Percentiles rank a stretch among this genome's conserved stretches.
Conservation (phyloP, 2,888 invertebrate genomes). For the Agrochola lota region DNA sequence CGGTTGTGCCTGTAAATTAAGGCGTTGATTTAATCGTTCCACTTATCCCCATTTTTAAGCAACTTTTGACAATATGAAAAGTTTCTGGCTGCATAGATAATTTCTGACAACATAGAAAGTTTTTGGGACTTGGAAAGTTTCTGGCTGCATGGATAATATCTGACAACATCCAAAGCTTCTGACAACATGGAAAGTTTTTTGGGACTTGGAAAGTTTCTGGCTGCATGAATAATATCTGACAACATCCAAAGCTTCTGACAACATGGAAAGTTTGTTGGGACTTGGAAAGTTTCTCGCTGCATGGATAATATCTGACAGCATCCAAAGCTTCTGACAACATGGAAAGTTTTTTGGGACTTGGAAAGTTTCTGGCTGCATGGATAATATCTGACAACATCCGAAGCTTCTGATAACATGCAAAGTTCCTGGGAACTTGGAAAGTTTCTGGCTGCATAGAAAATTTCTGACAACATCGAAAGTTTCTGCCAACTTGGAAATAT, state of each 20-base stretch:
- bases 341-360: not conserved
- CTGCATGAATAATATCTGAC: no score
- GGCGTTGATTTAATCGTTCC: not conserved
- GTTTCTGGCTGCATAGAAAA: no score
- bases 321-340: not conserved
- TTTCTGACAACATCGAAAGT: not conserved
- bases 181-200: not conserved
- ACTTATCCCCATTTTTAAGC: not conserved
- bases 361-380: not conserved
- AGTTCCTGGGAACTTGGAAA: not conserved
- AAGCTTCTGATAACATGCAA: no score
- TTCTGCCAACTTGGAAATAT: not conserved
- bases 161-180: not conserved
- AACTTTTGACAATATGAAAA: not conserved
- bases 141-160: no score
- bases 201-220: not conserved
- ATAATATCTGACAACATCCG: no score
- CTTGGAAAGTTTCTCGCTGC: not conserved
- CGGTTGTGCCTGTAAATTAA: slow-evolving; percentile 1
- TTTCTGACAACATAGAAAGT: no score
- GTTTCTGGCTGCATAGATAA: no score
- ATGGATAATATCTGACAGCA: no score
- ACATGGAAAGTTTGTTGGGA: no score
- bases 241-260: no score
- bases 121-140: not conserved